Base-by-base conservation (phyloP, 1,140 invertebrate species). In the Diachasmimorpha longicaudata region DNA sequence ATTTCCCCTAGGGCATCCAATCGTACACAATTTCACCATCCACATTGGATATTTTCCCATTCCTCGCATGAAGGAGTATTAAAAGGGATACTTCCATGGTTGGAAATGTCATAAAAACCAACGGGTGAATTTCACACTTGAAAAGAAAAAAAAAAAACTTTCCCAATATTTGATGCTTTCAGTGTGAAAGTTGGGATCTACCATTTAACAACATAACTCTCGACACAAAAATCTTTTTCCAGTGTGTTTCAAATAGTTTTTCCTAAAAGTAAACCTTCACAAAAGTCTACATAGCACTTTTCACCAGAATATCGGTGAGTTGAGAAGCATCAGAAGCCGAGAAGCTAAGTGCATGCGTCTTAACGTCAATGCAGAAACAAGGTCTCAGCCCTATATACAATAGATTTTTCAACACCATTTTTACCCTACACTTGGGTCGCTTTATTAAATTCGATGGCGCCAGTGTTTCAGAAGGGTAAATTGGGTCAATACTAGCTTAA, bases 391-490 rank as follows among this genome's bases (percentile, higher is more conserved):
- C 48, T 13, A 52, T 14, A 14, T 25, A 25, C 19, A 63, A n/a
- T 25, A 14, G 19, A 63, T 25, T 23, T 63, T 63, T 63, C 58
- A 63, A 6, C 5, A 25, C 23, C 21, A 63, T 63, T 25, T 63
- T 63, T 23, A 63, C 58, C 10, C 4, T 25, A 19, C 19, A 63
- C 58, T 63, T 13, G 19, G 23, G 23, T 1, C 23, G 21, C 58
- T 63, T 63, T 63, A 63, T 63, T 63, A 63, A 63, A 63, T 63
- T 63, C 58, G 58, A 63, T 63, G 58, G 58, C 58, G 58, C 58
- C 58, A 63, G 58, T 63, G 58, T 63, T 63, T 63, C 58, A 23
- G 58, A 63, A 52, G 58, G 23, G 6, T 63, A 25, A 63, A 63
- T 63, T 63, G 23, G 58, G 58, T 63, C 58, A 63, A 63, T 63